Evolutionary conservation across 2,797 vertebrate genomes (phyloP).

Genomic region (Neosilurus hyrtlii): DNA sequence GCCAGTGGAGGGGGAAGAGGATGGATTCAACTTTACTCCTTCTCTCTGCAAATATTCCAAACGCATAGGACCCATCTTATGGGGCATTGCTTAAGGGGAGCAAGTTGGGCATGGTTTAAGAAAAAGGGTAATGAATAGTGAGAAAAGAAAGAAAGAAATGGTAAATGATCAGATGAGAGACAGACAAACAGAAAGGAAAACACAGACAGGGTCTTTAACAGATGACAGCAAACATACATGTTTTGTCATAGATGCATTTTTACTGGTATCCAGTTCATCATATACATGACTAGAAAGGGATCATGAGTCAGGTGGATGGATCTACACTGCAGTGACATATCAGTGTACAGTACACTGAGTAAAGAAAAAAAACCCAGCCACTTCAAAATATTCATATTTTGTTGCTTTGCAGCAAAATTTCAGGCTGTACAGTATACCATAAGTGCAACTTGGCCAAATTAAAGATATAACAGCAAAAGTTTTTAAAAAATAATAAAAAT

Average conservation of each 20-base stretch:
- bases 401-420: too few relatives aligned
- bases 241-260: not conserved
- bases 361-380: too few relatives aligned
- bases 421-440: too few relatives aligned
- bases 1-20: constrained; percentile 76
- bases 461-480: too few relatives aligned
- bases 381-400: too few relatives aligned
- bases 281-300: not conserved
- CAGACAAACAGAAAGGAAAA: constrained; percentile 32
- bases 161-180: constrained; percentile 8
- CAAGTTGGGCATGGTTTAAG: constrained; percentile 7
- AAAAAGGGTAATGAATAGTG: constrained; percentile 3
- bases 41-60: constrained; percentile 80
- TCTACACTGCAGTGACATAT: not conserved
- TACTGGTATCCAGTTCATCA: not conserved
- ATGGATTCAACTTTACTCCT: constrained; percentile 72
- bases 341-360: not conserved
- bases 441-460: too few relatives aligned
- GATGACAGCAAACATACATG: not conserved
- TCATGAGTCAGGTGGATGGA: not conserved
- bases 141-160: not conserved
- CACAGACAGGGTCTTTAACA: constrained; percentile 26
- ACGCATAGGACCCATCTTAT: constrained; percentile 76
- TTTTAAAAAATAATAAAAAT: too few relatives aligned
- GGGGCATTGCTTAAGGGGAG: constrained; percentile 62